Percentiles rank a stretch among this genome's conserved stretches.
Conservation (phyloP, 2,113 vertebrate species). For the Collichthys lucidus region DNA sequence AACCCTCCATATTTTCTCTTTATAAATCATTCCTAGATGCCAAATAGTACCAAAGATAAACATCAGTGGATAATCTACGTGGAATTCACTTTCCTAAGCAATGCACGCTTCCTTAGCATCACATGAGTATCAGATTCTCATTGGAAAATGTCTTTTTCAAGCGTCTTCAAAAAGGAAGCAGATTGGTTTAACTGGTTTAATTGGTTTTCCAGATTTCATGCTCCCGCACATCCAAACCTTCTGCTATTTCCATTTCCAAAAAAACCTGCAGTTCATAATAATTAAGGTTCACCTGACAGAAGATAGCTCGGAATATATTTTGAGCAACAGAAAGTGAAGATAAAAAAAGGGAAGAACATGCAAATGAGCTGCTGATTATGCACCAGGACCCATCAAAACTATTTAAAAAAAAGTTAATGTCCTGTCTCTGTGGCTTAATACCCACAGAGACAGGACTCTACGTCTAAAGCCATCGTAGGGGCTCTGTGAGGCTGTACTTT, state of each 20-base stretch:
- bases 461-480: neutral
- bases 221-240: neutral
- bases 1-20: neutral
- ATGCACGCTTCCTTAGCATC: neutral
- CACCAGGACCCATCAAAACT: neutral
- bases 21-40: conserved; percentile 18
- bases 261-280: neutral
- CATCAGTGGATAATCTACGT: neutral
- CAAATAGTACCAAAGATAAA: conserved; percentile 10
- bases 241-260: neutral
- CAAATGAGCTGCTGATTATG: neutral
- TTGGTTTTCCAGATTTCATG: neutral
- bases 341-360: neutral
- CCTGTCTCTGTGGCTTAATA: neutral
- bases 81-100: neutral
- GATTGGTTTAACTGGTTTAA: neutral
- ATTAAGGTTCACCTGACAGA: neutral
- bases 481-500: neutral
- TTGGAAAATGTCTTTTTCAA: neutral
- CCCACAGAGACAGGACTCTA: neutral
- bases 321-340: neutral
- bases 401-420: neutral
- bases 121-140: too few relatives aligned
- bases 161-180: neutral
- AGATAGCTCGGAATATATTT: neutral